phyloP scores from a whole-genome alignment of 2,113 vertebrate species.

The Syngnathus floridae region DNA sequence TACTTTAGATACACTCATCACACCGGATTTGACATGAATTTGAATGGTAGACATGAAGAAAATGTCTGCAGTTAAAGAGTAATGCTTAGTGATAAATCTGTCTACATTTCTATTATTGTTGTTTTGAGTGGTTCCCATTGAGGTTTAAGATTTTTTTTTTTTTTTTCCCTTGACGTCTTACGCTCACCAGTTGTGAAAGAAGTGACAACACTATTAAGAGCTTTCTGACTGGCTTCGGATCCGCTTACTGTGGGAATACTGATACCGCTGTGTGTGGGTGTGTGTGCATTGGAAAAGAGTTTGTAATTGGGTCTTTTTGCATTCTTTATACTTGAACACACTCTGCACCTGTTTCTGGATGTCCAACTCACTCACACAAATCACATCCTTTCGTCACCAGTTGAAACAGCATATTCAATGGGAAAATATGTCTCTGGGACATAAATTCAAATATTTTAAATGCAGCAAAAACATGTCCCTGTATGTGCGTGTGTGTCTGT shows the following conservation, averaged over 20 bases:
- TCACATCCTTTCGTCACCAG: conserved; percentile 32
- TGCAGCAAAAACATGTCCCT: conserved; percentile 20
- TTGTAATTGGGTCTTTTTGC: conserved; percentile 49
- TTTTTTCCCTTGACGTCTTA: conserved; percentile 11
- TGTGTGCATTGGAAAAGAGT: conserved; percentile 39
- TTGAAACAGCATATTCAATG: conserved; percentile 25
- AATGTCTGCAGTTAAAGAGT: background rate
- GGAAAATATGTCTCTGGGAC: conserved; percentile 43
- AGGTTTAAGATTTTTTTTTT: background rate
- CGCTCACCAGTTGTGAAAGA: conserved; percentile 5
- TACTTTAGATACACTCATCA: too few relatives aligned
- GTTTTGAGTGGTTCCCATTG: background rate
- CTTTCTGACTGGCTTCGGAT: conserved; percentile 29
- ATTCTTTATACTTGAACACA: conserved; percentile 49
- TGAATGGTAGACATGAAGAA: background rate
- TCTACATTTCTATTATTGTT: background rate
- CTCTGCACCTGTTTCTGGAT: conserved; percentile 60
- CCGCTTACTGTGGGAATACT: conserved; percentile 46
- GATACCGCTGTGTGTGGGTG: conserved; percentile 22
- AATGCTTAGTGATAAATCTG: background rate
- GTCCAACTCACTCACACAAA: conserved; percentile 33
- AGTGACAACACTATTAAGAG: conserved; percentile 22
- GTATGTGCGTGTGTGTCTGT: conserved; percentile 18
- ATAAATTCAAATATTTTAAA: conserved; percentile 40
- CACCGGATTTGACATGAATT: background rate